Evolutionary conservation across 30 jellyfish, hydroid and myxozoan genomes (phyloP), one percentile per base, ranked within the genome.

Genomic region (Morbakka virulenta): DNA sequence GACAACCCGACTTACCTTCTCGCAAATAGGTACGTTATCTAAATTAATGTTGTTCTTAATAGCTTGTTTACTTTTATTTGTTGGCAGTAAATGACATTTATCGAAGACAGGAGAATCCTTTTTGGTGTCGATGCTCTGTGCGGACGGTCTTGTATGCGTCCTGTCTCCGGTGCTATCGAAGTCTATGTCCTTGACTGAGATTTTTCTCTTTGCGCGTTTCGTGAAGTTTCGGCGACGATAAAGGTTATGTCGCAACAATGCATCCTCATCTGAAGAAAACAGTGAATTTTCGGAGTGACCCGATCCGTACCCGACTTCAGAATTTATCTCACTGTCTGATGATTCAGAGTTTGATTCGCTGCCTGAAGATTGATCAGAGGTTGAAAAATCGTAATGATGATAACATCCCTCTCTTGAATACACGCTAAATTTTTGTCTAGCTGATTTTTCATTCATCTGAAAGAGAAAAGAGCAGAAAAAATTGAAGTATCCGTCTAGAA

Each of bases 291-390:
- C 94, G 29, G 94, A 67, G 64, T 82, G 72, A 21, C 94, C 94
- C 13, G 94, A 82, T 17, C 80, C 94, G 75, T 82, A 82, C 2
- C 94, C 94, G 69, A 82, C 23, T 52, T 82, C 94, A 1, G 94
- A 82, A 2, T 63, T 35, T 47, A 82, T 73, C 32, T 82, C 94
- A 65, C 86, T 82, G n/a, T 82, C 94, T 1, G 94, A 82, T 29
- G 57, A 41, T 6, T 17, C 57, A 6, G 57, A 41, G 9, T 41
- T 17, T 41, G 57, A 41, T n/a, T n/a, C n/a, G n/a, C n/a, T n/a
- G n/a, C n/a, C n/a, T n/a, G n/a, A n/a, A n/a, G n/a, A n/a, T n/a
- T n/a, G n/a, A n/a, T n/a, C n/a, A n/a, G n/a, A n/a, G n/a, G n/a
- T n/a, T n/a, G n/a, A n/a, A n/a, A n/a, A n/a, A n/a, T n/a, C n/a